These are phyloP conservation scores for Gracilinanus agilis DNA, from an alignment of 2,113 vertebrate genomes.

Conservation along the genomic window DNA sequence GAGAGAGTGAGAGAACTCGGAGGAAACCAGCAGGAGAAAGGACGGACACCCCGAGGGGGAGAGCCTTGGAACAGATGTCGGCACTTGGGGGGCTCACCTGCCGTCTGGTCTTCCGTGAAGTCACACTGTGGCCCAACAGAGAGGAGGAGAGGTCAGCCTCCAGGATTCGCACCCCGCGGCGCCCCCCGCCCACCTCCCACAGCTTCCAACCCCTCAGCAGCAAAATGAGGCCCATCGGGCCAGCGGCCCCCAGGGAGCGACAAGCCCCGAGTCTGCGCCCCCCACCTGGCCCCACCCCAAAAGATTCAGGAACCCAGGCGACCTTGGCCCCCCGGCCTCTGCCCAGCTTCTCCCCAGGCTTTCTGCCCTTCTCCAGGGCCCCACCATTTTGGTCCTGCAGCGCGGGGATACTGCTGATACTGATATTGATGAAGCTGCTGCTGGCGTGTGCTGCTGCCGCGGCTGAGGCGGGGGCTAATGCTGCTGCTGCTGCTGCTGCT, in stretches of 20 bases:
- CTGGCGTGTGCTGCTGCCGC: too few relatives aligned
- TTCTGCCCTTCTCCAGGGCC: not conserved
- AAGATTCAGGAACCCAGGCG: too few relatives aligned
- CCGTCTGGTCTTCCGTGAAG: constrained; percentile 94
- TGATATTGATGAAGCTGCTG: too few relatives aligned
- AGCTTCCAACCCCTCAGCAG: constrained; percentile 15
- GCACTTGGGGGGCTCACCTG: too few relatives aligned
- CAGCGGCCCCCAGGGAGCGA: not conserved
- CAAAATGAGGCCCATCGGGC: too few relatives aligned
- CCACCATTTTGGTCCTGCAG: constrained; percentile 60
- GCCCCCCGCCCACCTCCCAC: not conserved
- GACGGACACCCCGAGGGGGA: not conserved
- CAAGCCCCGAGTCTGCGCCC: not conserved
- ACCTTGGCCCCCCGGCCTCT: too few relatives aligned
- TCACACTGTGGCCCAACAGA: constrained; percentile 90
- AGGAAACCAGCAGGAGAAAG: constrained; percentile 59
- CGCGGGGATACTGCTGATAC: constrained; percentile 21
- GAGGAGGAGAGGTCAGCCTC: constrained; percentile 68
- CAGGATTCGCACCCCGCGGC: not conserved
- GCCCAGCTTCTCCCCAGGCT: too few relatives aligned
- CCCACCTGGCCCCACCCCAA: not conserved
- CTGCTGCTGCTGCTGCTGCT: not conserved
- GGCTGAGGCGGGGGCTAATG: too few relatives aligned
- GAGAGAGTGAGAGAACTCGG: too few relatives aligned
- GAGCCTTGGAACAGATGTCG: too few relatives aligned